Conservation (phyloP, 2,888 invertebrate species). For the Stenotaenia linearis region DNA sequence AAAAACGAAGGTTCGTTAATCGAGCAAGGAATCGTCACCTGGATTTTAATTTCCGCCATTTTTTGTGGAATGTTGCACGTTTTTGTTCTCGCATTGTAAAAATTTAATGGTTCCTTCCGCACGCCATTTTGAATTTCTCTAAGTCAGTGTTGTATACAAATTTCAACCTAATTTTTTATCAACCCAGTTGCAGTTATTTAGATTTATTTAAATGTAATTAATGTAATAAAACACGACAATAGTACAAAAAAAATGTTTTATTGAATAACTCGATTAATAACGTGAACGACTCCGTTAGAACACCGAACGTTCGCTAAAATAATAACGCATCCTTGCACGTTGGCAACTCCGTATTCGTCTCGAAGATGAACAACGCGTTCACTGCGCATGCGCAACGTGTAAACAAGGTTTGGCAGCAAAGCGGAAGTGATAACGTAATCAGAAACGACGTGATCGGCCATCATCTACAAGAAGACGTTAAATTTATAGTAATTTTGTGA, state of each 20-base stretch:
- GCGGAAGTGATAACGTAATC: constrained; percentile 31
- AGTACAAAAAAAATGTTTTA: background rate
- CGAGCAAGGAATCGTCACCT: background rate
- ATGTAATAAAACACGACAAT: background rate
- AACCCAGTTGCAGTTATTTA: background rate
- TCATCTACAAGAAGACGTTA: constrained; percentile 6
- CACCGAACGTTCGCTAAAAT: constrained; percentile 29
- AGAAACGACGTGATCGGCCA: constrained; percentile 33
- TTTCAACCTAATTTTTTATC: background rate
- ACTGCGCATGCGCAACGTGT: constrained; percentile 21
- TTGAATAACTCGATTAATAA: constrained; percentile 33
- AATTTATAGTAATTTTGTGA: too few species aligned
- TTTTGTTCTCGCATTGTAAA: background rate
- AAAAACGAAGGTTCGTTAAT: background rate
- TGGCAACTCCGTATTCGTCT: constrained; percentile 32
- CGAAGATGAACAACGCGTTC: background rate
- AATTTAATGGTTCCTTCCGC: background rate
- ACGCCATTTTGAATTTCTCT: background rate
- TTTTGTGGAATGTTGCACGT: background rate
- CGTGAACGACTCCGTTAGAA: constrained; percentile 34
- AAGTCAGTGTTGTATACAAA: background rate
- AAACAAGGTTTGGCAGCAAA: constrained; percentile 32
- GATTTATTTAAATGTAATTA: background rate
- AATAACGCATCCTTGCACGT: constrained; percentile 28
- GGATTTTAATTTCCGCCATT: background rate